A percentile compares a stretch with the other conserved stretches of the same genome.
Evolutionary conservation across 2,113 vertebrate genomes (phyloP).

Genomic region (Hystrix brachyura): DNA sequence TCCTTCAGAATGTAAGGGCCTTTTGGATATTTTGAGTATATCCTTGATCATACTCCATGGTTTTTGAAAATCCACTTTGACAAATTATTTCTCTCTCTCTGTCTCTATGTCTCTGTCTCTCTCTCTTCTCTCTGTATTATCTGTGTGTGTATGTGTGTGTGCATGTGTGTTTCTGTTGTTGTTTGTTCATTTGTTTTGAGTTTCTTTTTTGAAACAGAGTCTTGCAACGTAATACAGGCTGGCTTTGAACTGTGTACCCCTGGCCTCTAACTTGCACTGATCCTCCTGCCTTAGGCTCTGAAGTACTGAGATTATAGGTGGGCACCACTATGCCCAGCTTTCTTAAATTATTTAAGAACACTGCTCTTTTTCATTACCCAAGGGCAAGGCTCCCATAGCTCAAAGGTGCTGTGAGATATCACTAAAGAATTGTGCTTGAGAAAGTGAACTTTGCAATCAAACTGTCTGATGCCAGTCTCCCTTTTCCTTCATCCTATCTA

Average conservation of each 20-base stretch:
- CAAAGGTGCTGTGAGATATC: neutral
- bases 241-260: neutral
- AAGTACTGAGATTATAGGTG: neutral
- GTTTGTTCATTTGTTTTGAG: no score
- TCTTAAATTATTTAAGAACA: neutral
- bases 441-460: neutral
- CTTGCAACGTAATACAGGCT: neutral
- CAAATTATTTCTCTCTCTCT: neutral
- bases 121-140: neutral
- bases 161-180: no score
- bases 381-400: neutral
- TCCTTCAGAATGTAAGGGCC: neutral
- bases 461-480: neutral
- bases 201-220: neutral
- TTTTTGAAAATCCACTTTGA: neutral
- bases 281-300: neutral
- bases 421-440: neutral
- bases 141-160: no score
- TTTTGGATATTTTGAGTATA: neutral
- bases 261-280: neutral
- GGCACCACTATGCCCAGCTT: neutral
- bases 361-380: neutral
- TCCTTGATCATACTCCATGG: neutral
- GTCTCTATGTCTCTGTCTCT: neutral
- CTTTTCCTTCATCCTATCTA: neutral